A percentile compares a stretch with the other conserved stretches of the same genome.
Evolutionary conservation across 2,113 vertebrate genomes (phyloP).

Genomic region (Globicephala melas): DNA sequence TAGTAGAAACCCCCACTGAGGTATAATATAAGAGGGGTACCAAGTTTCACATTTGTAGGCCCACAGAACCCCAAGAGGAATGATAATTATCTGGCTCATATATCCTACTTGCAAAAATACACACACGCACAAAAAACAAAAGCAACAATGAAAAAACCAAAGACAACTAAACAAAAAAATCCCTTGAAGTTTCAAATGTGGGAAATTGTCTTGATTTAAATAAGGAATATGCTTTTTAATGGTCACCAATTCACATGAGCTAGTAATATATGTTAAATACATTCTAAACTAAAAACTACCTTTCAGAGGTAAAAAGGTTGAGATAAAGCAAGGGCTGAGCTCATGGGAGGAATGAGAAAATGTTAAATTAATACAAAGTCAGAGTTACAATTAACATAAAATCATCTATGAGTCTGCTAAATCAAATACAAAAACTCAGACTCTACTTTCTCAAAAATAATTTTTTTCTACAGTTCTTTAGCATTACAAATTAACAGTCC

Average conservation of each 20-base stretch:
- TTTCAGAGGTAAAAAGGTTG: not conserved
- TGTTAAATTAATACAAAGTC: not conserved
- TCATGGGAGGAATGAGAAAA: not conserved
- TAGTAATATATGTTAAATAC: not conserved
- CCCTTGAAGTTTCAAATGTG: not conserved
- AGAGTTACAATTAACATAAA: not conserved
- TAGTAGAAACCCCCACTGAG: not conserved
- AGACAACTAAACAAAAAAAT: not conserved
- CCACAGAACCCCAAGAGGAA: not conserved
- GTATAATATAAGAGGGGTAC: not conserved
- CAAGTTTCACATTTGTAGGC: not conserved
- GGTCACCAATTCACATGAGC: not conserved
- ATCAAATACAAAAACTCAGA: not conserved
- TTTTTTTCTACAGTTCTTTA: not conserved
- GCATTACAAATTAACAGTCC: not conserved
- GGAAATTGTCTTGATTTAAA: not conserved
- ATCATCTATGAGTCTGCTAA: not conserved
- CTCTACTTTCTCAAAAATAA: conserved; percentile 17
- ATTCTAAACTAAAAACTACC: not conserved
- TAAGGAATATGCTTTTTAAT: not conserved
- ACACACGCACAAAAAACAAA: not conserved
- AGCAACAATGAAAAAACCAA: not conserved
- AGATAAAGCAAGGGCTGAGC: not conserved
- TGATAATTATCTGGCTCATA: not conserved
- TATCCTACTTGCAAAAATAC: not conserved